Percentiles rank a stretch among this genome's conserved stretches.
Evolutionary conservation across 35 echinoderm and acorn worm species (phyloP).

Genomic region (Holothuria glaberrima): DNA sequence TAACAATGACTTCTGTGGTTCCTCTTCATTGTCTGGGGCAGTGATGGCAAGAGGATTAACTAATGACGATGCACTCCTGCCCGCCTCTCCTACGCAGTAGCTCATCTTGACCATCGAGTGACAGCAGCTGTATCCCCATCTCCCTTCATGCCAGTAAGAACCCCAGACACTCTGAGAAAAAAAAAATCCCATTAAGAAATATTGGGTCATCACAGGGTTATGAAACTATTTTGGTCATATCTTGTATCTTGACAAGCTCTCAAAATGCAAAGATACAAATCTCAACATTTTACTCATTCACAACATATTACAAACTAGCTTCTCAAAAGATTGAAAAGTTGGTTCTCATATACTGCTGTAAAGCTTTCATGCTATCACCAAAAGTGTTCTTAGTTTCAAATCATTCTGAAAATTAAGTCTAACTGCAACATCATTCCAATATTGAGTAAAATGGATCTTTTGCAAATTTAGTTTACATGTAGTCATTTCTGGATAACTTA

Average conservation of each 20-base stretch:
- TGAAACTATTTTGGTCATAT: background rate
- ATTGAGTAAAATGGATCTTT: no score
- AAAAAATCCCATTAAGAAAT: background rate
- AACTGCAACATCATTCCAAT: no score
- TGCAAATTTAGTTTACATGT: no score
- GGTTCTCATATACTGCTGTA: no score
- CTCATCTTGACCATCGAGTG: constrained; percentile 89
- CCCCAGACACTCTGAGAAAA: constrained; percentile 89
- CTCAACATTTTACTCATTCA: no score
- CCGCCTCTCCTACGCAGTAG: constrained; percentile 76
- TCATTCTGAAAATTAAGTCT: no score
- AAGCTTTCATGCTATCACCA: no score
- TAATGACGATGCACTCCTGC: constrained; percentile 53
- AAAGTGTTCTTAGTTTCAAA: no score
- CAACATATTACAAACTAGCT: no score
- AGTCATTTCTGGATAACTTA: no score
- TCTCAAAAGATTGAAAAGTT: no score
- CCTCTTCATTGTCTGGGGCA: constrained; percentile 39
- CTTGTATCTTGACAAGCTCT: background rate
- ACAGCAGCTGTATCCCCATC: constrained; percentile 93
- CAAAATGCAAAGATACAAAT: background rate
- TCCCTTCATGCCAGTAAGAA: constrained; percentile 87
- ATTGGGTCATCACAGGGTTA: background rate
- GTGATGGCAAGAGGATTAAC: constrained; percentile 35
- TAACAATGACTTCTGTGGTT: constrained; percentile 79